Conservation (phyloP, 2,113 vertebrate species). For the Phylloscopus whistleri region DNA sequence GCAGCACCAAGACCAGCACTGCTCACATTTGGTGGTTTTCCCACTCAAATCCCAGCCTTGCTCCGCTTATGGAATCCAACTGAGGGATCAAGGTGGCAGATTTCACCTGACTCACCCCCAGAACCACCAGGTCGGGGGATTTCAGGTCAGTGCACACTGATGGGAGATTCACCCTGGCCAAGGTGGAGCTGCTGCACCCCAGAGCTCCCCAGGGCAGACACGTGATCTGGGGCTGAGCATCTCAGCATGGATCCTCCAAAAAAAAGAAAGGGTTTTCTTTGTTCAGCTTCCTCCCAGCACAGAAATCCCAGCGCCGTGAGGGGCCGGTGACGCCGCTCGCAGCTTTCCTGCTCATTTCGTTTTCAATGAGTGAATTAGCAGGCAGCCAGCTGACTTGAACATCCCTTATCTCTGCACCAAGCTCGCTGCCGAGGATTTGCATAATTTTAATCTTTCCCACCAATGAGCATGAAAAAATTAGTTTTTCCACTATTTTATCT, state of each 20-base stretch:
- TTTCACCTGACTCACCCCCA: background rate
- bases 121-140: fast-evolving
- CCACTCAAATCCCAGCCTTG: background rate
- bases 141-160: background rate
- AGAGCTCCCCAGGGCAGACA: background rate
- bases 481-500: slow-evolving; percentile 69
- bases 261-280: slow-evolving; percentile 7
- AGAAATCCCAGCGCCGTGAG: background rate
- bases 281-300: background rate
- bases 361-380: slow-evolving; percentile 63
- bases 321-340: background rate
- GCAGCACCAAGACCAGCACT: fast-evolving
- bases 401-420: slow-evolving; percentile 67
- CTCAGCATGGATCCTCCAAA: background rate
- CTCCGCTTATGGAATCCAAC: fast-evolving
- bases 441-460: slow-evolving; percentile 75
- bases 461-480: slow-evolving; percentile 70
- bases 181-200: background rate
- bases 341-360: slow-evolving; percentile 43
- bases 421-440: slow-evolving; percentile 64
- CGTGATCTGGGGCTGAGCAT: background rate
- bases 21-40: fast-evolving
- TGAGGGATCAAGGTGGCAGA: background rate
- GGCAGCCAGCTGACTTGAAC: slow-evolving; percentile 66
- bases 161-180: background rate